These are phyloP conservation scores for Hexactinellida sp. DNA, from an alignment of 37 sponge, comb jelly and placozoan genomes.

Conservation along the genomic window DNA sequence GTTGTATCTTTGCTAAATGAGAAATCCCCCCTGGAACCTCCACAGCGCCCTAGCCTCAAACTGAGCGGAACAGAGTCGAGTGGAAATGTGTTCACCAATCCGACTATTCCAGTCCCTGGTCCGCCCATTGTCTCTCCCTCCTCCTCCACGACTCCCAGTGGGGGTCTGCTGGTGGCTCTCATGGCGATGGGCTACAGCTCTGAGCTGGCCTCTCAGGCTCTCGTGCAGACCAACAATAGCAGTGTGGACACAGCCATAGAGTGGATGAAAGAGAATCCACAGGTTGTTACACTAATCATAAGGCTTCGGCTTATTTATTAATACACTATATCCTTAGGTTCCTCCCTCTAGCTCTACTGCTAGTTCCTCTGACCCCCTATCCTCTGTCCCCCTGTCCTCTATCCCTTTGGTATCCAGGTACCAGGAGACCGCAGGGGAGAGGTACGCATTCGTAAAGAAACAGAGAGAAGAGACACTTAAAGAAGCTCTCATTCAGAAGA, in stretches of 20 bases:
- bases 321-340: neutral
- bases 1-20: neutral
- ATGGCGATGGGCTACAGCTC: neutral
- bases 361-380: neutral
- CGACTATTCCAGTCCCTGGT: neutral
- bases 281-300: neutral
- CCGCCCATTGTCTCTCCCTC: neutral
- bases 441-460: neutral
- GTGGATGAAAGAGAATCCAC: neutral
- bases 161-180: neutral
- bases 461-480: neutral
- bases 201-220: neutral
- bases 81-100: slow-evolving; percentile 5
- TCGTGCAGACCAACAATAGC: neutral
- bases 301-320: neutral
- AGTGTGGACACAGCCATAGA: neutral
- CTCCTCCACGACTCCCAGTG: neutral
- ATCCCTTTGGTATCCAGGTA: neutral
- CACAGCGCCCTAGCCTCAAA: neutral
- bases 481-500: neutral
- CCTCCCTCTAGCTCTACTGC: neutral
- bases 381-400: neutral
- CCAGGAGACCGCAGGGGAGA: neutral
- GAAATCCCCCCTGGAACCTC: neutral
- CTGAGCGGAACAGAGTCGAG: neutral